These are phyloP conservation scores for Eurystomus glaucurus DNA, from an alignment of 2,797 vertebrate species.

Conservation along the genomic window DNA sequence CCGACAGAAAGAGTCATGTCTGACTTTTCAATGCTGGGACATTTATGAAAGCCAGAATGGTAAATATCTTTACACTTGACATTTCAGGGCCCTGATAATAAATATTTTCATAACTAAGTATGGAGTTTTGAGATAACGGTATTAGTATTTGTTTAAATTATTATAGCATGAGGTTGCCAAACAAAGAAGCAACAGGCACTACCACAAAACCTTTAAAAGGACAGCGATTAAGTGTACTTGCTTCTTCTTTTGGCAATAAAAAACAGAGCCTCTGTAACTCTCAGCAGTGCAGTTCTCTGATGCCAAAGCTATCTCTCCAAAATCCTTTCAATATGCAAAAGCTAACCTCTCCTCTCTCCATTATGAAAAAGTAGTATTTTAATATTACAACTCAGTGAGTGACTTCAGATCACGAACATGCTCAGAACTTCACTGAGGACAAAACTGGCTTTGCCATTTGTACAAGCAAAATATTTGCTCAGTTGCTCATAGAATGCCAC, in stretches of 20 bases:
- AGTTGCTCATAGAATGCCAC: background rate
- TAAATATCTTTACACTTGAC: background rate
- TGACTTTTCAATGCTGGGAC: background rate
- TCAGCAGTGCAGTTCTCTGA: background rate
- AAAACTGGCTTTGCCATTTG: background rate
- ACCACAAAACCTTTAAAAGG: background rate
- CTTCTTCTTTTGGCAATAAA: background rate
- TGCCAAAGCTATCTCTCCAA: background rate
- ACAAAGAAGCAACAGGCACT: background rate
- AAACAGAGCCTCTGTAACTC: background rate
- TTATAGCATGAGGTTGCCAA: background rate
- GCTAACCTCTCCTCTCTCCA: background rate
- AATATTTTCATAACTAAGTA: background rate
- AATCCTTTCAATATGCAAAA: constrained; percentile 22
- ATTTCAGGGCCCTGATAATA: background rate
- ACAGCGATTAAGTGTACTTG: constrained; percentile 1
- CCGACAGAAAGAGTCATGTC: background rate
- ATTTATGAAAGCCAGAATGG: background rate
- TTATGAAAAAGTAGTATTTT: background rate
- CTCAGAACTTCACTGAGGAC: background rate
- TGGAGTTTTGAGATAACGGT: background rate
- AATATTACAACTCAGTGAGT: background rate
- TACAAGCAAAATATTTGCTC: background rate
- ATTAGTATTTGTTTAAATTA: background rate
- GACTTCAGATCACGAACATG: accelerated